phyloP scores from a whole-genome alignment of 2,113 vertebrate genomes.

The Melanerpes formicivorus region DNA sequence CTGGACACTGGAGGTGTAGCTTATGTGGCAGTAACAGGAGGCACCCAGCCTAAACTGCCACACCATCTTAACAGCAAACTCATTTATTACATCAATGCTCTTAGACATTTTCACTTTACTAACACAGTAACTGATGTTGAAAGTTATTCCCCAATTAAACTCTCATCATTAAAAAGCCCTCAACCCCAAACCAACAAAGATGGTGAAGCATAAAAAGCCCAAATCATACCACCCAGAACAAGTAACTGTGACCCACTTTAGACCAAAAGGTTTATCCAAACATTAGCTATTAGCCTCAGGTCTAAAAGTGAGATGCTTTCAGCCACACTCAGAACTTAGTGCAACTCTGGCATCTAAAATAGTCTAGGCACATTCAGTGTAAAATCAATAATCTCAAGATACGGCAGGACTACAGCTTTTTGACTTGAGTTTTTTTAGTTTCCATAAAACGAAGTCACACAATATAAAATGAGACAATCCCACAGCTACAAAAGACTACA shows the following conservation, averaged over 20 bases:
- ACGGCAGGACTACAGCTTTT: slow-evolving; percentile 32
- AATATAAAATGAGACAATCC: slow-evolving; percentile 36
- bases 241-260: slow-evolving; percentile 23
- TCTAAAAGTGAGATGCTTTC: slow-evolving; percentile 54
- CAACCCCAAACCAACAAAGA: not conserved
- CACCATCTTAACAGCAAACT: not conserved
- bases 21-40: too few species aligned
- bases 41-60: too few species aligned
- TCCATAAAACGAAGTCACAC: slow-evolving; percentile 14
- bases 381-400: not conserved
- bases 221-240: slow-evolving; percentile 20
- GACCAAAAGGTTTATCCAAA: slow-evolving; percentile 38
- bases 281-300: slow-evolving; percentile 20
- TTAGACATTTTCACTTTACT: not conserved
- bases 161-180: slow-evolving; percentile 15
- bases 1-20: too few species aligned
- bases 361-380: not conserved
- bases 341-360: not conserved
- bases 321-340: not conserved
- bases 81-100: not conserved
- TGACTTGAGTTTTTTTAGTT: not conserved
- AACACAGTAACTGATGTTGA: not conserved
- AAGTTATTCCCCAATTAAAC: not conserved
- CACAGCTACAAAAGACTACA: slow-evolving; percentile 30
- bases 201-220: not conserved